Base-by-base conservation (phyloP, 1,140 invertebrate genomes). In the Bathynomus jamesi region DNA sequence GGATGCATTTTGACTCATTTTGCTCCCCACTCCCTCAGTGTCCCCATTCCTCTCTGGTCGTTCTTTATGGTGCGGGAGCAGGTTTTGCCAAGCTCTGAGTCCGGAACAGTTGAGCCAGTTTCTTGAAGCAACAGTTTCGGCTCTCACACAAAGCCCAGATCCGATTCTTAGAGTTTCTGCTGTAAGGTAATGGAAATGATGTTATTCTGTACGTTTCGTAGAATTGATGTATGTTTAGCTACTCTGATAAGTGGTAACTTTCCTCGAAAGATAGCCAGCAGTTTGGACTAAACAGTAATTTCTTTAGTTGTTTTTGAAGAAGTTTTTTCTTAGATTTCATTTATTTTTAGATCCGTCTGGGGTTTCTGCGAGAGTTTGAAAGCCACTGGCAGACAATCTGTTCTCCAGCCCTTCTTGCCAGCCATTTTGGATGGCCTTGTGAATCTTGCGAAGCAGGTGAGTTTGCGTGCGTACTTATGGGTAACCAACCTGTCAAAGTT, bases 1-100 rank as follows among this genome's bases (percentile, higher is more conserved):
- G n/a, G 3, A 71, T 31, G 21, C 13, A 64, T 67, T 46, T 64
- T 68, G 31, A 67, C 7, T 68, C 30, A 21, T 69, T 27, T n/a
- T n/a, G n/a, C n/a, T n/a, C n/a, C n/a, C 4, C 25, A 30, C 28
- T 63, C 40, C 60, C 80, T 28, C 78, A 84, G 84, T 81, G 53
- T 85, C 86, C 5, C 86, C 89, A n/a, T 88, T 91, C 78, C 82
- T 92, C 24, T 82, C 89, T 29, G 90, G 90, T 0, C 85, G 89
- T 67, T 90, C 89, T 72, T 80, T 92, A 28, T 91, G 88, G 83
- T 85, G 89, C 25, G 86, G 88, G 10, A 89, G 89, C 80, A 85
- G 86, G 67, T 91, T 88, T 80, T 85, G 87, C 4, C 83, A 85
- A 61, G 83, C 85, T 62, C 85, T 89, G 80, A 83, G 84, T 62